Evolutionary conservation across 2,888 invertebrate genomes (phyloP), one percentile per base, ranked within the genome.

Genomic region (Caenorhabditis sp.): DNA sequence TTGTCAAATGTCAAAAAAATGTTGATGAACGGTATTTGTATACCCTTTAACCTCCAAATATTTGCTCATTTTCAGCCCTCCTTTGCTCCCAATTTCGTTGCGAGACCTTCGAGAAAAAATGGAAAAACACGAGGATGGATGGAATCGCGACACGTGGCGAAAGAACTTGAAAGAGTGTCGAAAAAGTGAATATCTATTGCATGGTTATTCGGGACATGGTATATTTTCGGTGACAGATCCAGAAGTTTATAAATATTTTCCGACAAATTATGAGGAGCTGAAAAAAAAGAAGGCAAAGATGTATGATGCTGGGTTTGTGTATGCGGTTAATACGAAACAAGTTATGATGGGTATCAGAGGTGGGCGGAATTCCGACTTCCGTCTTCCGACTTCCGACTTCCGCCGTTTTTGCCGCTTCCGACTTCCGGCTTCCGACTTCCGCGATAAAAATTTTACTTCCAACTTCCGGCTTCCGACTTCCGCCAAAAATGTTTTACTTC

Each of bases 181-280:
- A 10, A 81, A 72, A 23, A 54, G 64, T 8, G 54, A 55, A 26
- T 72, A 81, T 54, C 53, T 84, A 26, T 53, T 83, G 17, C 79
- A 83, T 36, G 77, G 81, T 12, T 84, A 71, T 65, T 67, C 81
- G n/a, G 80, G 82, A 21, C 84, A 84, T 59, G 82, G 82, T 4
- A 84, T 83, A 8, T 76, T 61, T 24, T 64, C 79, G 3, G 82
- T 78, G 3, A 83, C 83, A 0, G 58, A 79, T 69, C 75, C 81
- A 66, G 82, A 78, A 14, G 87, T 88, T 85, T 84, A 86, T 70
- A 75, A 82, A 23, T 88, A 83, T 69, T 72, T 88, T 10, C 83
- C 87, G 37, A 84, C 86, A 0, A 83, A 88, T 67, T 69, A 69
- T 12, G 66, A 75, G 21, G 82, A 83, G 50, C 62, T 88, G 36